These are phyloP conservation scores for Coptotermes formosanus DNA, from an alignment of 1,140 invertebrate species.

Conservation along the genomic window DNA sequence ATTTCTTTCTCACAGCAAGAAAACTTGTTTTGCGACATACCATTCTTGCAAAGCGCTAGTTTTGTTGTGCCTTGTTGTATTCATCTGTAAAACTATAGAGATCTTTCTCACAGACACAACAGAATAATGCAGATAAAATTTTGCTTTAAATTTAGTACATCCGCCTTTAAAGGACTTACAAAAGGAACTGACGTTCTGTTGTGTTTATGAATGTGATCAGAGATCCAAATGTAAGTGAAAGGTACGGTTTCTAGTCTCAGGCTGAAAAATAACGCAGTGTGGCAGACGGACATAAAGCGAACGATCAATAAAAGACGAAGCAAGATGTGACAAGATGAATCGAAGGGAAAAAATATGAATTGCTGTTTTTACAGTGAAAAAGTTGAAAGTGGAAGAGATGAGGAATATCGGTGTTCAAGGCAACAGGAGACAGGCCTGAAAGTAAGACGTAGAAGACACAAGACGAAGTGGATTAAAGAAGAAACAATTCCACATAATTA, in stretches of 20 bases:
- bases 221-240: neutral
- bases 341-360: neutral
- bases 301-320: neutral
- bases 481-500: conserved; percentile 28
- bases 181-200: neutral
- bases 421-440: neutral
- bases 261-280: neutral
- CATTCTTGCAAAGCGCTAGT: too few relatives aligned
- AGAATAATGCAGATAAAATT: too few relatives aligned
- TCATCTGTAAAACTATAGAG: too few relatives aligned
- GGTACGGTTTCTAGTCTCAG: neutral
- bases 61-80: too few relatives aligned
- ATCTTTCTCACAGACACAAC: too few relatives aligned
- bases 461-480: conserved; percentile 24
- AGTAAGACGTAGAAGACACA: neutral
- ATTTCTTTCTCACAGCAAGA: too few relatives aligned
- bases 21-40: too few relatives aligned
- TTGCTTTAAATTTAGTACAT: too few relatives aligned
- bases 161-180: neutral
- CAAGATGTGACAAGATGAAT: neutral
- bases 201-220: neutral
- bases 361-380: neutral
- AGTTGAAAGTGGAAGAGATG: neutral
- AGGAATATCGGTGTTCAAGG: neutral
- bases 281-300: neutral